These are phyloP conservation scores for Cotesia congregata DNA, from an alignment of 2,888 invertebrate genomes.

Conservation along the genomic window DNA sequence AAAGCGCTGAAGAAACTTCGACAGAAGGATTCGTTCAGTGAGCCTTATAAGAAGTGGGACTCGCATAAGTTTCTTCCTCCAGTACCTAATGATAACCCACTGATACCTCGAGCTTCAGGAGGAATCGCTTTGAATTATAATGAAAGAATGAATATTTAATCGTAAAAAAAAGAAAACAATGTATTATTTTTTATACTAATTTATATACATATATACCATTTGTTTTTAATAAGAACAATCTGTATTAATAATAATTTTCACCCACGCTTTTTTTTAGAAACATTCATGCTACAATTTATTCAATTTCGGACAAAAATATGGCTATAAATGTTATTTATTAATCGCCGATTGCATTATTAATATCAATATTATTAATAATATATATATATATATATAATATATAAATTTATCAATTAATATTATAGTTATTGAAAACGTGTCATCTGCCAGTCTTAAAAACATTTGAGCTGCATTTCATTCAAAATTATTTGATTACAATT, in stretches of 20 bases:
- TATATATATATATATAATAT: constrained; percentile 15
- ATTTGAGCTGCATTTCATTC: constrained; percentile 31
- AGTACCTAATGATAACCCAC: constrained; percentile 45
- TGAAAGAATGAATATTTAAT: constrained; percentile 48
- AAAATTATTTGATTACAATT: constrained; percentile 21
- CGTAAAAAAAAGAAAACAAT: neutral
- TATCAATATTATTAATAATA: neutral
- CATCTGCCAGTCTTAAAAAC: constrained; percentile 42
- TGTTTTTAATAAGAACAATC: constrained; percentile 68
- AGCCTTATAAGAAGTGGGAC: neutral
- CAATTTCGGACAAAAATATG: constrained; percentile 48
- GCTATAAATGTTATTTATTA: constrained; percentile 20
- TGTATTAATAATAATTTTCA: constrained; percentile 66
- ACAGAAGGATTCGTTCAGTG: neutral
- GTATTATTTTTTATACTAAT: neutral
- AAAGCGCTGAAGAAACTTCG: neutral
- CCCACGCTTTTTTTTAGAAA: constrained; percentile 40
- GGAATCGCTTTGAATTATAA: constrained; percentile 75
- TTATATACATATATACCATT: constrained; percentile 1
- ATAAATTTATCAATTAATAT: constrained; percentile 14
- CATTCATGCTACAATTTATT: constrained; percentile 43
- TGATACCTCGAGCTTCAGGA: constrained; percentile 75
- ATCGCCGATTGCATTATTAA: neutral
- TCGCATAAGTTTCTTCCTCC: neutral
- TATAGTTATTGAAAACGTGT: constrained; percentile 26